These are phyloP conservation scores for Actenoides lindsayi DNA, from an alignment of 2,113 vertebrate genomes.

Conservation along the genomic window DNA sequence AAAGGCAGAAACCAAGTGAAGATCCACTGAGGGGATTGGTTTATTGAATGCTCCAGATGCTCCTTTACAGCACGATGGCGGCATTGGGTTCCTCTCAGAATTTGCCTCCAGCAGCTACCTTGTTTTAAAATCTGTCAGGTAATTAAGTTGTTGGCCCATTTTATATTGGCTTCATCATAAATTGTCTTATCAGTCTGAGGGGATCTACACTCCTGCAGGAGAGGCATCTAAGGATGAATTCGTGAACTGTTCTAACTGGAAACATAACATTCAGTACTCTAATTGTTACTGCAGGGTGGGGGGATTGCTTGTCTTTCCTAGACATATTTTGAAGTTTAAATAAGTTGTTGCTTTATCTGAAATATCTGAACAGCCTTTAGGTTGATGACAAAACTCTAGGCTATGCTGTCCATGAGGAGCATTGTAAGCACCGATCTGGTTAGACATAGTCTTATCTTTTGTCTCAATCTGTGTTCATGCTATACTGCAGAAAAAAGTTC, in stretches of 20 bases:
- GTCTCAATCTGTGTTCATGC: not conserved
- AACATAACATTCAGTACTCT: not conserved
- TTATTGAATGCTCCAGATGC: not conserved
- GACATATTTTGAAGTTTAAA: not conserved
- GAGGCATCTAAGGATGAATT: not conserved
- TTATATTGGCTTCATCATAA: not conserved
- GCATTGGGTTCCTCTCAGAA: not conserved
- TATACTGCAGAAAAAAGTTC: not conserved
- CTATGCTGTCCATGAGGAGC: not conserved
- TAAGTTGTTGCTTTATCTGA: not conserved
- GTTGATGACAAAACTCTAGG: not conserved
- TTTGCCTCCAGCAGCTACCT: not conserved
- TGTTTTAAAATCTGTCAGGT: not conserved
- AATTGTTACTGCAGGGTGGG: not conserved
- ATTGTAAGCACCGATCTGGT: not conserved
- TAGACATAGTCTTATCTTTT: not conserved
- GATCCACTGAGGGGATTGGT: not conserved
- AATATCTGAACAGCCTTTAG: not conserved
- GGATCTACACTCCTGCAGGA: not conserved
- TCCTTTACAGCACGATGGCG: not conserved
- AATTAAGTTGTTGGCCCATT: not conserved
- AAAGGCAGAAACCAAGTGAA: not conserved
- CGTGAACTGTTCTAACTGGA: not conserved
- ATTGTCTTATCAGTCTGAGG: not conserved
- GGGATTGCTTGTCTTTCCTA: not conserved